Evolutionary conservation across 2,113 vertebrate genomes (phyloP).

Genomic region (Alethe castanea): DNA sequence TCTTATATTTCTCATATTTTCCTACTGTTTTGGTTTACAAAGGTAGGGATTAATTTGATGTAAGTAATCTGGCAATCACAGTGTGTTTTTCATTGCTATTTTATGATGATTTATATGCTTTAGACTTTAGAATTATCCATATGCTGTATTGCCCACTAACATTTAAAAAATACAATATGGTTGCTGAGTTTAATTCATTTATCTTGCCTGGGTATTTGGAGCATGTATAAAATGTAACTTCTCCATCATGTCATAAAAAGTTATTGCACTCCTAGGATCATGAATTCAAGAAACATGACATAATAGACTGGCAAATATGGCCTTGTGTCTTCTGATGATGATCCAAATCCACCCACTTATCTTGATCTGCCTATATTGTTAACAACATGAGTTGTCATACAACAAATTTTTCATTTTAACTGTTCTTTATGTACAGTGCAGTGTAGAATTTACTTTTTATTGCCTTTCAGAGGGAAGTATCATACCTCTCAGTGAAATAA

Average conservation of each 20-base stretch:
- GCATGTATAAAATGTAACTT: constrained; percentile 49
- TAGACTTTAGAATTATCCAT: neutral
- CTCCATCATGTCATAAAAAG: constrained; percentile 54
- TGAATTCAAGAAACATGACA: constrained; percentile 62
- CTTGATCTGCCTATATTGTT: constrained; percentile 64
- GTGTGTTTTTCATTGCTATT: neutral
- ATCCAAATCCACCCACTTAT: constrained; percentile 64
- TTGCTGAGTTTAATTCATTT: constrained; percentile 48
- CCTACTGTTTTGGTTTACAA: neutral
- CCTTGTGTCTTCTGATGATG: constrained; percentile 62
- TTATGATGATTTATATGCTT: neutral
- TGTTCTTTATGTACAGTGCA: constrained; percentile 55
- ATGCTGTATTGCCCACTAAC: neutral
- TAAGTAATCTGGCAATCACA: neutral
- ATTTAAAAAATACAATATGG: neutral
- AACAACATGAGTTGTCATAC: constrained; percentile 53
- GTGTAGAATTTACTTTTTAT: constrained; percentile 64
- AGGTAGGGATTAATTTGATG: neutral
- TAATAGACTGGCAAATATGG: constrained; percentile 58
- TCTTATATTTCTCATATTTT: neutral
- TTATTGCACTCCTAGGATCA: constrained; percentile 53
- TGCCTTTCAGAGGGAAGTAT: constrained; percentile 46
- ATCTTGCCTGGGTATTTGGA: constrained; percentile 35
- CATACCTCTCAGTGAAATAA: constrained; percentile 67
- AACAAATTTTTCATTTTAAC: constrained; percentile 49